Base-by-base conservation (phyloP, 1,140 invertebrate genomes). In the Hypsibius dujardini region DNA sequence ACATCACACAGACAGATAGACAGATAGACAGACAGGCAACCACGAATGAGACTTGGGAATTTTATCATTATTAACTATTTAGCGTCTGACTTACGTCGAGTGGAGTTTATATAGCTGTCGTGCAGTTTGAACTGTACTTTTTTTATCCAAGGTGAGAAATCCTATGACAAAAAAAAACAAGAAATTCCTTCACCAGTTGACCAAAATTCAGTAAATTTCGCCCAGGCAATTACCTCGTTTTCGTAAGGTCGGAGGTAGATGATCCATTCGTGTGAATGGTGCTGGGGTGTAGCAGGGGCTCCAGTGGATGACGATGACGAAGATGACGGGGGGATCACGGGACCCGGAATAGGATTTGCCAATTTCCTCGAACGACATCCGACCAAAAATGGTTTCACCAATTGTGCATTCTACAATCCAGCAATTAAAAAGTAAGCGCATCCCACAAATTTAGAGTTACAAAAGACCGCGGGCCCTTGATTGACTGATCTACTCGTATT, bases 261-360 rank as follows among this genome's bases (percentile, higher is more conserved):
- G 28, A 91, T 96, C 96, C 95, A 98, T 76, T 95, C 87, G 83
- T 99, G 96, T 1, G 96, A 98, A 76, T 98, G 95, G 0, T 94
- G 93, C 83, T 98, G 28, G 28, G 28, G 28, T 28, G 28, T 94
- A 80, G 94, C 91, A 42, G 12, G 12, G 12, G 62, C 42, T 7
- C 42, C 42, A 42, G 62, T 45, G 12, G 62, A 3, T 15, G 62
- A 12, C 12, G 62, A 7, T 7, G 50, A 56, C 50, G 7, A n/a
- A 56, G 50, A 7, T 7, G 7, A 7, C 7, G n/a, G 50, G 7
- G 50, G 50, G n/a, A n/a, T 7, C 7, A 12, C 7, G 3, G 62
- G 62, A 42, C 45, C 45, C 3, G 62, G 62, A 42, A 67, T 67
- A 45, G 62, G 42, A 15, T 12, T 42, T 45, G 62, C 12, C 12